phyloP scores from a whole-genome alignment of 92 coral and sea anemone species.

The Epizoanthus stellaris region DNA sequence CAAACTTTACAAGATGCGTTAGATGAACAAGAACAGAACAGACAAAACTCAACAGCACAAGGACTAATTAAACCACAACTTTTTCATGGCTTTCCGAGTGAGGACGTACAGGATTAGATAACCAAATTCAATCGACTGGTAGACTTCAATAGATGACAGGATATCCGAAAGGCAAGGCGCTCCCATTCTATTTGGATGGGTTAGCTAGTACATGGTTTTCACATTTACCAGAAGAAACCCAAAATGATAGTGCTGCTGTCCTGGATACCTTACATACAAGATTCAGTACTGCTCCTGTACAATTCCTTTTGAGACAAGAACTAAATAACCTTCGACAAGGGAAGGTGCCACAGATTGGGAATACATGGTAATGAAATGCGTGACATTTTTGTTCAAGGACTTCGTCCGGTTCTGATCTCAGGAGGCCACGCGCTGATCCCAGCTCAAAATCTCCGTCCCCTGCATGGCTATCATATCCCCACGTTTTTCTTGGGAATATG shows the following conservation, averaged over 20 bases:
- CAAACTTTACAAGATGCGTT: not conserved
- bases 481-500: too few species aligned
- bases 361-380: not conserved
- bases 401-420: too few species aligned
- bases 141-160: not conserved
- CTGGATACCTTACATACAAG: too few species aligned
- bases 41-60: not conserved
- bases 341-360: not conserved
- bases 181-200: not conserved
- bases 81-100: not conserved
- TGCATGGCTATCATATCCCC: too few species aligned
- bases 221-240: too few species aligned
- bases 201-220: not conserved
- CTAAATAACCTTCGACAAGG: not conserved
- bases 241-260: too few species aligned
- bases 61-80: not conserved
- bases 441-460: too few species aligned
- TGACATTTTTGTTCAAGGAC: too few species aligned
- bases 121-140: not conserved
- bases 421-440: too few species aligned
- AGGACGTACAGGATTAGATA: not conserved
- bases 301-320: conserved; percentile 2
- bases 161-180: not conserved
- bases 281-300: not conserved
- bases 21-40: not conserved